Conservation (phyloP, 2,888 invertebrate species). For the Lasius fuliginosus region DNA sequence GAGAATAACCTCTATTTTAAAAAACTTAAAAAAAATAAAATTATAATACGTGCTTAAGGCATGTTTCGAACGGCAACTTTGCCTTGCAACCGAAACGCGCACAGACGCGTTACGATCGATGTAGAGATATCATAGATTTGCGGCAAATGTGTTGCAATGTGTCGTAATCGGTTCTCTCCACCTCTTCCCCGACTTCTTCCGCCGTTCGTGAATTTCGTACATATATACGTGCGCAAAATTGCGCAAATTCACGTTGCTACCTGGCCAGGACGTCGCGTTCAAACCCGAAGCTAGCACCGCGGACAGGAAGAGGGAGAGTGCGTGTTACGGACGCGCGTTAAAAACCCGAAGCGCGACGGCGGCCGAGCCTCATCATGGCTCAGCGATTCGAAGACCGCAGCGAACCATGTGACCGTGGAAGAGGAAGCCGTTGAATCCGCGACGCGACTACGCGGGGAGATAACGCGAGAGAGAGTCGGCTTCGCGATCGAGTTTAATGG, state of each 20-base stretch:
- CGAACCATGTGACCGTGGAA: slow-evolving; percentile 45
- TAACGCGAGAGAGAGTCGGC: slow-evolving; percentile 21
- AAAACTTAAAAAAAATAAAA: not conserved
- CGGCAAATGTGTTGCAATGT: not conserved
- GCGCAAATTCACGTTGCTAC: not conserved
- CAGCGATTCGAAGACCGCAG: slow-evolving; percentile 65
- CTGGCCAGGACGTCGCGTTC: not conserved
- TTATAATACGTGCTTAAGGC: not conserved
- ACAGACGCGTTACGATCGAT: not conserved
- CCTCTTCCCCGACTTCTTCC: not conserved
- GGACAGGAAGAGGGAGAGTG: not conserved
- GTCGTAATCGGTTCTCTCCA: not conserved
- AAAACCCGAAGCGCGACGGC: slow-evolving; percentile 39
- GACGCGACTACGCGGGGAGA: slow-evolving; percentile 43
- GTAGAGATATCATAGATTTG: not conserved
- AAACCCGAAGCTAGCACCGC: not conserved
- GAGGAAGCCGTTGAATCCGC: slow-evolving; percentile 35
- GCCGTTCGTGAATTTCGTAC: not conserved
- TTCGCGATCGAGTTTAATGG: slow-evolving; percentile 46
- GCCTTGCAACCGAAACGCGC: not conserved
- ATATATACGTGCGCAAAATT: not conserved
- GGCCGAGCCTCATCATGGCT: slow-evolving; percentile 57
- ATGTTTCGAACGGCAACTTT: not conserved
- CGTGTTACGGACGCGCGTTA: slow-evolving; percentile 55
- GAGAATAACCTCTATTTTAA: not conserved